Percentiles rank a stretch among this genome's conserved stretches.
These are phyloP conservation scores for Carpatolechia fugitivella DNA, from an alignment of 2,888 invertebrate species.

Conservation along the genomic window DNA sequence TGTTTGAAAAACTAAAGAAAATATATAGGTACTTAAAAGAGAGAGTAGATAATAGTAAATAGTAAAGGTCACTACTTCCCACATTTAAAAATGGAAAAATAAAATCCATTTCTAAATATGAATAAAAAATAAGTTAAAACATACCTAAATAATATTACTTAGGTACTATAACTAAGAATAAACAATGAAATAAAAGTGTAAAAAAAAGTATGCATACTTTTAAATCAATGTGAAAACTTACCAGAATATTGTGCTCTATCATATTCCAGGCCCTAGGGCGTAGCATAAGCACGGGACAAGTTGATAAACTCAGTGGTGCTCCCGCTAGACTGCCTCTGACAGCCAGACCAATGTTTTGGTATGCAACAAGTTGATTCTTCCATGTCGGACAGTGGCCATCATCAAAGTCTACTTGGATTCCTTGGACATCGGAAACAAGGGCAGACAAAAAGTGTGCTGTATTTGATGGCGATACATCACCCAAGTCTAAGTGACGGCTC, in stretches of 20 bases:
- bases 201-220: too few relatives aligned
- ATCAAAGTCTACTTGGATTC: slow-evolving; percentile 80
- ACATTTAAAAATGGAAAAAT: too few relatives aligned
- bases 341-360: slow-evolving; percentile 79
- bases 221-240: too few relatives aligned
- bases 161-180: too few relatives aligned
- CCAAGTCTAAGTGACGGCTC: slow-evolving; percentile 81
- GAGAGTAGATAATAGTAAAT: too few relatives aligned
- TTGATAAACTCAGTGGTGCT: slow-evolving; percentile 68
- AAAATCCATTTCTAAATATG: too few relatives aligned
- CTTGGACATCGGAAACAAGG: slow-evolving; percentile 77
- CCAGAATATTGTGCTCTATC: slow-evolving; percentile 82
- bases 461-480: slow-evolving; percentile 82
- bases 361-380: slow-evolving; percentile 82
- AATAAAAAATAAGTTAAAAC: too few relatives aligned
- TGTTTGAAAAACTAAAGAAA: too few relatives aligned
- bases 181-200: too few relatives aligned
- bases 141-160: too few relatives aligned
- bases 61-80: too few relatives aligned
- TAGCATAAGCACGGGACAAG: slow-evolving; percentile 82
- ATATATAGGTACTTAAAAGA: too few relatives aligned
- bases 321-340: slow-evolving; percentile 73
- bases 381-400: slow-evolving; percentile 87
- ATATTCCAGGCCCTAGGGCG: slow-evolving; percentile 88
- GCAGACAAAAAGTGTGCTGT: slow-evolving; percentile 77